Evolutionary conservation across 2,888 invertebrate genomes (phyloP), one percentile per base, ranked within the genome.

Genomic region (Leucophenga maculata): DNA sequence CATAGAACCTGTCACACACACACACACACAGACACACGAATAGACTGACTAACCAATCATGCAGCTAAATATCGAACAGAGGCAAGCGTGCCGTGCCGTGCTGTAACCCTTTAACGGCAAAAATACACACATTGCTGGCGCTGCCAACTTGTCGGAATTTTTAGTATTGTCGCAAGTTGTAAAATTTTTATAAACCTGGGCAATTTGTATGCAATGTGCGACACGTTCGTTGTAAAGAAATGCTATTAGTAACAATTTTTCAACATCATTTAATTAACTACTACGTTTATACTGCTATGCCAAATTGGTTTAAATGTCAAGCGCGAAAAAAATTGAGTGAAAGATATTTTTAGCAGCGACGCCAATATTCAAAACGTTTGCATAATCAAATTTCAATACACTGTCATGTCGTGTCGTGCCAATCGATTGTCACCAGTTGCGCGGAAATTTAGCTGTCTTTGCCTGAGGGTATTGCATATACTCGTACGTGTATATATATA

Each of bases 181-280:
- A 59, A 59, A 59, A 59, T 59, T 59, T 59, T 59, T 32, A 57
- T 57, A 22, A 57, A 57, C 32, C 4, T 32, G 32, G 32, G n/a
- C 9, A 59, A 59, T 32, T 59, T 59, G 59, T 59, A 59, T 59
- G 59, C 59, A 59, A 32, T 11, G 59, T n/a, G 8, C 31, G 59
- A n/a, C n/a, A 32, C 26, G 26, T 26, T 26, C 26, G 16, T 50
- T 39, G 39, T 1, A 8, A 39, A 39, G 59, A n/a, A 9, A 26
- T 31, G 26, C 31, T n/a, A 59, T 59, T 59, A 59, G 31, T 32
- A 32, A n/a, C 59, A n/a, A 50, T 50, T n/a, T 18, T n/a, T 1
- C 50, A 16, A 8, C 79, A 84, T 83, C 84, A 82, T 82, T 84
- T 82, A 84, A 82, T 82, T 82, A 82, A 84, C 82, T 83, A 79